Percentiles rank a stretch among this genome's conserved stretches.
Conservation (phyloP, 2,113 vertebrate species). For the Tetrao urogallus region DNA sequence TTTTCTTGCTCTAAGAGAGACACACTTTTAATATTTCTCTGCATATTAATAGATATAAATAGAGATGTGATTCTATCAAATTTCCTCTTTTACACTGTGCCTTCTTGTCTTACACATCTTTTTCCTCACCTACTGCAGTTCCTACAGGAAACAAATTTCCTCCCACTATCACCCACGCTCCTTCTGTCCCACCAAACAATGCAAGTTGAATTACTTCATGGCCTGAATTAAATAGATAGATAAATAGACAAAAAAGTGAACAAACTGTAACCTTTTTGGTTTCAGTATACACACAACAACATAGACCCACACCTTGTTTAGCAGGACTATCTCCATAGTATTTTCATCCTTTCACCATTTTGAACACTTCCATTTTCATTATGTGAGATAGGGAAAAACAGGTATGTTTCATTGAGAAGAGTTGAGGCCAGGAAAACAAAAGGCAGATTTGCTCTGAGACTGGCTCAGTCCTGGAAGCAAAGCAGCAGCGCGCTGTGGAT, state of each 20-base stretch:
- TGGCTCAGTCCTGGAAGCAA: neutral
- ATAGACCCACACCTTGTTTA: neutral
- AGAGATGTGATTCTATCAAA: conserved; percentile 28
- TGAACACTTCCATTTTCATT: neutral
- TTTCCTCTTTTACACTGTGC: conserved; percentile 42
- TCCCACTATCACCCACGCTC: conserved; percentile 73
- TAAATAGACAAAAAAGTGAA: neutral
- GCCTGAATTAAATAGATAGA: conserved; percentile 1
- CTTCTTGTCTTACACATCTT: conserved; percentile 59
- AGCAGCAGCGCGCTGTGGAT: neutral
- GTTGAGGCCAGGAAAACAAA: neutral
- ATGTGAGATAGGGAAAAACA: neutral
- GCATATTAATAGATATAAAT: conserved; percentile 47
- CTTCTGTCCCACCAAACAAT: conserved; percentile 74
- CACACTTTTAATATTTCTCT: conserved; percentile 42
- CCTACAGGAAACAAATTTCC: conserved; percentile 68
- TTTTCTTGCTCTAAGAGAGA: neutral
- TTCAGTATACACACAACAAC: neutral
- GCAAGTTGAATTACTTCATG: conserved; percentile 12
- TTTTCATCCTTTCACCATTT: neutral
- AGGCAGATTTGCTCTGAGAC: neutral
- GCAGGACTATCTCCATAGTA: neutral
- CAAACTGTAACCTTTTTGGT: neutral
- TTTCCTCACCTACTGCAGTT: conserved; percentile 63
- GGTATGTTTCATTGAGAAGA: neutral